Evolutionary conservation across 2,797 vertebrate species (phyloP).

Genomic region (Ctenopoma multispine): DNA sequence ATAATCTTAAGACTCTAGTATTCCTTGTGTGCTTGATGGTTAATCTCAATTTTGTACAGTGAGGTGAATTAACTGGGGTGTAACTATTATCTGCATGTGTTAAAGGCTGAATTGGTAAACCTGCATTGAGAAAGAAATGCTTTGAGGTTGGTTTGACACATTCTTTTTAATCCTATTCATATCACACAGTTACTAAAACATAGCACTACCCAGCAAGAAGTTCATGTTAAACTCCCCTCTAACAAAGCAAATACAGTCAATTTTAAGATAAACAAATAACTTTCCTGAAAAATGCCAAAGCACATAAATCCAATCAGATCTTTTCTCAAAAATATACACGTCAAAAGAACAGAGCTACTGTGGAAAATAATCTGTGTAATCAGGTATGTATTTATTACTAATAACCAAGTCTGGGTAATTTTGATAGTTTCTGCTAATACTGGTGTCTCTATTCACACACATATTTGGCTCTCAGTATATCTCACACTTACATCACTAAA

Average conservation of each 20-base stretch:
- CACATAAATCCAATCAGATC: background rate
- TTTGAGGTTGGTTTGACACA: slow-evolving; percentile 11
- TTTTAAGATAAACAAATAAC: slow-evolving; percentile 44
- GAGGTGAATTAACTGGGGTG: background rate
- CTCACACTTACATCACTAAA: slow-evolving; percentile 35
- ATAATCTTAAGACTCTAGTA: background rate
- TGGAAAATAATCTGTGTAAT: background rate
- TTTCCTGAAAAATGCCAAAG: slow-evolving; percentile 22
- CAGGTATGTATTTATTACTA: background rate
- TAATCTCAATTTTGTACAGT: slow-evolving; percentile 1
- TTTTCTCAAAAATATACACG: background rate
- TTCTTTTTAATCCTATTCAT: background rate
- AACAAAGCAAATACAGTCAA: slow-evolving; percentile 25
- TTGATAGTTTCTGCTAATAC: slow-evolving; percentile 3
- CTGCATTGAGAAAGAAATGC: background rate
- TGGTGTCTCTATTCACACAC: slow-evolving; percentile 2
- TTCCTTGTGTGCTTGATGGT: background rate
- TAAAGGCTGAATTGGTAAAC: background rate
- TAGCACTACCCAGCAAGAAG: slow-evolving; percentile 7
- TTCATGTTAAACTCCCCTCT: background rate
- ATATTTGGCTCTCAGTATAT: slow-evolving; percentile 22
- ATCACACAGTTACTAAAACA: background rate
- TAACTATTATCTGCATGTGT: background rate
- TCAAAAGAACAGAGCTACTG: too few species aligned
- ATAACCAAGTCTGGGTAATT: background rate